These are phyloP conservation scores for Peribatodes rhomboidaria DNA, from an alignment of 2,888 invertebrate species.

Conservation along the genomic window DNA sequence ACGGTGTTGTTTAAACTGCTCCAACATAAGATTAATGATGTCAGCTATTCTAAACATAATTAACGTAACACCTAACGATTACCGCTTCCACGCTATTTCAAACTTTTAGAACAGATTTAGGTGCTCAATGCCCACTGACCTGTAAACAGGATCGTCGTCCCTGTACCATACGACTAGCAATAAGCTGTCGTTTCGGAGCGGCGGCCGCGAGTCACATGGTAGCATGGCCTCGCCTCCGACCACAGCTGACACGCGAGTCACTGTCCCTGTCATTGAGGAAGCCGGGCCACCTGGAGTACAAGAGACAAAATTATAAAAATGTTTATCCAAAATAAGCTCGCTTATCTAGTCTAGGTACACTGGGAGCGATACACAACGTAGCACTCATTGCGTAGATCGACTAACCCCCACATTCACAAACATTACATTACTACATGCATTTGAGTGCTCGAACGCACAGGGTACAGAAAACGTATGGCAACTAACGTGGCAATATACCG, in stretches of 20 bases:
- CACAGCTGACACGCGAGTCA: slow-evolving; percentile 89
- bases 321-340: not conserved
- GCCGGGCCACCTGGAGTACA: slow-evolving; percentile 62
- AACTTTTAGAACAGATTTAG: not conserved
- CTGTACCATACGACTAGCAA: slow-evolving; percentile 96
- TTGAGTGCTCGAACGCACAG: too few species aligned
- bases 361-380: too few species aligned
- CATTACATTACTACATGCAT: too few species aligned
- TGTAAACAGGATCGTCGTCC: slow-evolving; percentile 95
- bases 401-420: too few species aligned
- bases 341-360: too few species aligned
- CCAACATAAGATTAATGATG: too few species aligned
- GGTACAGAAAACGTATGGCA: too few species aligned
- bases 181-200: slow-evolving; percentile 92
- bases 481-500: too few species aligned
- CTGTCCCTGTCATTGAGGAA: slow-evolving; percentile 81
- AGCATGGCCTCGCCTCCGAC: slow-evolving; percentile 92
- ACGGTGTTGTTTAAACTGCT: too few species aligned
- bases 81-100: not conserved
- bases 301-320: not conserved
- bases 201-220: slow-evolving; percentile 94
- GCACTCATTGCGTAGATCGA: too few species aligned
- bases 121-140: slow-evolving; percentile 80
- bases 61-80: not conserved
- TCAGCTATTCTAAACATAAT: too few species aligned